Percentiles rank a stretch among this genome's conserved stretches.
These are phyloP conservation scores for Columba livia DNA, from an alignment of 2,113 vertebrate genomes.

Conservation along the genomic window DNA sequence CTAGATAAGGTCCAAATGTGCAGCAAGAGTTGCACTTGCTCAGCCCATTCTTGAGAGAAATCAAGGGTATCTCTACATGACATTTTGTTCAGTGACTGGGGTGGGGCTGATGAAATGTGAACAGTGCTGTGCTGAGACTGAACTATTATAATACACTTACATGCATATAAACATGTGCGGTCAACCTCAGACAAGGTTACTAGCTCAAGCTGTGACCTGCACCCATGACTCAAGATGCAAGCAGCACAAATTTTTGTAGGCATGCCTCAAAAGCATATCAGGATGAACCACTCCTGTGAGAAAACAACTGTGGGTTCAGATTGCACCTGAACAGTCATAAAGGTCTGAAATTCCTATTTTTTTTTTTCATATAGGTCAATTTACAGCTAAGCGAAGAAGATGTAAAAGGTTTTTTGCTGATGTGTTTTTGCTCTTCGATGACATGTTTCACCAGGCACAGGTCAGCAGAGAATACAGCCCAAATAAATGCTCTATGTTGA, in stretches of 20 bases:
- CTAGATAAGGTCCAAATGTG: background rate
- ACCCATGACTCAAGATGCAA: rapidly evolving
- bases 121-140: background rate
- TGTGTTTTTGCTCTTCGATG: background rate
- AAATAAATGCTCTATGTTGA: background rate
- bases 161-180: rapidly evolving
- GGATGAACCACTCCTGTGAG: background rate
- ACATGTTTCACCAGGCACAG: background rate
- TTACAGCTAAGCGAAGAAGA: background rate
- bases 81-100: background rate
- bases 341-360: background rate
- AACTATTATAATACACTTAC: background rate
- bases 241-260: background rate
- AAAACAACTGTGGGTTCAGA: background rate
- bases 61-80: background rate
- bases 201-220: background rate
- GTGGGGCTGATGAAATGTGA: background rate
- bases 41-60: background rate
- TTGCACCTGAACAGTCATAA: background rate
- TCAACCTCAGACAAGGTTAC: background rate
- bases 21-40: background rate
- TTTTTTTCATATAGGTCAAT: background rate
- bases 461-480: background rate
- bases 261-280: background rate
- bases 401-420: background rate